phyloP scores from a whole-genome alignment of 2,113 vertebrate genomes.

The Anolis sagrei region DNA sequence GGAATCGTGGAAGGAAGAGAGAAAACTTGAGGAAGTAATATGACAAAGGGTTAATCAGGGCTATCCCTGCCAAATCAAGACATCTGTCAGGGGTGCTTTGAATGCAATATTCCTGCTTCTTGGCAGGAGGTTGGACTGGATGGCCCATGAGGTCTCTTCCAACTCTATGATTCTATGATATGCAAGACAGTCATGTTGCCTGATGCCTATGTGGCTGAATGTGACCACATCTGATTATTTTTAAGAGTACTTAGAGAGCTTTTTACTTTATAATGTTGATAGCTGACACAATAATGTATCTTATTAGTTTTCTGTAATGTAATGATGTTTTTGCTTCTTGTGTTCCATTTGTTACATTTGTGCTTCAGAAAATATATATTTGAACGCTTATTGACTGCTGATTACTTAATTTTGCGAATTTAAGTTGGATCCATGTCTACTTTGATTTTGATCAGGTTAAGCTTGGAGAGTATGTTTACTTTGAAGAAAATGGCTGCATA shows the following conservation, averaged over 20 bases:
- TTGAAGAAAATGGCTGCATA: conserved; percentile 84
- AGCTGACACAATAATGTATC: background rate
- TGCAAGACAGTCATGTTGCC: background rate
- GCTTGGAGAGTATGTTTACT: conserved; percentile 84
- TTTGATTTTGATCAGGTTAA: conserved; percentile 77
- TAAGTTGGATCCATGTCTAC: conserved; percentile 37
- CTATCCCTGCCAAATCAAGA: no score
- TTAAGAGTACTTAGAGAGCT: background rate
- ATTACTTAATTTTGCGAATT: background rate
- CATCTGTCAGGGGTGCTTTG: no score
- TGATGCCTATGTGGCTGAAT: background rate
- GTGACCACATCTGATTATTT: background rate
- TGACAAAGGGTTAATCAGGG: no score
- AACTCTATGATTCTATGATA: no score
- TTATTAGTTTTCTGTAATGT: background rate
- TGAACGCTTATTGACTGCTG: background rate
- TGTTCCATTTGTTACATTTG: background rate
- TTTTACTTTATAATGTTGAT: background rate
- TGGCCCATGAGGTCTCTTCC: no score
- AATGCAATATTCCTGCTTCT: no score
- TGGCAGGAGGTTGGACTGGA: no score
- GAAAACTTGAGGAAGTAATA: no score
- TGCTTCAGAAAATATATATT: conserved; percentile 15
- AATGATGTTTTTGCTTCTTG: background rate
- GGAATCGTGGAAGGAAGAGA: no score